Evolutionary conservation across 2,888 invertebrate genomes (phyloP), one percentile per base, ranked within the genome.

Genomic region (Hipparchia sbordonii): DNA sequence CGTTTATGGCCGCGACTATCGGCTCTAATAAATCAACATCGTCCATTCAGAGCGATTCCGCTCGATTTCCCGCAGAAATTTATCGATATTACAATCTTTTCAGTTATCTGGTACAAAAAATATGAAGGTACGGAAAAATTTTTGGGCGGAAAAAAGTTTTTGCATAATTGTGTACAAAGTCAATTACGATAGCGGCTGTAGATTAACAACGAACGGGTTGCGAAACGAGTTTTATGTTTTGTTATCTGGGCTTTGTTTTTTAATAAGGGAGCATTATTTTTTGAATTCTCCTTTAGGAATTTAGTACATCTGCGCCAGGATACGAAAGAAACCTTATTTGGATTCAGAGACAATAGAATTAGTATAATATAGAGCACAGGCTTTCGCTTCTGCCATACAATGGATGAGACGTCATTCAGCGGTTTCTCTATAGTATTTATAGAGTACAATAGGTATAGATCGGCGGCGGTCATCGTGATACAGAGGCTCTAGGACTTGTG

Each of bases 41-140:
- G 81, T 78, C 82, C 82, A 81, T 82, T 83, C 81, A 80, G 78
- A 80, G 75, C 78, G 77, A 76, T 82, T 82, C 81, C 82, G 77
- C 81, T 79, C 84, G 82, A 82, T 83, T 83, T 80, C 77, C 79
- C 79, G 72, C 77, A 74, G 71, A 80, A 82, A 81, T 79, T 80
- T 78, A 81, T 80, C 82, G 78, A 80, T 80, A 80, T 80, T 80
- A 80, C 79, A 72, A 79, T 79, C 78, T 80, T 77, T 79, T 81
- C 77, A 77, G 80, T 80, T 82, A 82, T 82, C 82, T 79, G 77
- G 77, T 75, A 74, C 72, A 77, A 80, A 82, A 82, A 81, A 79
- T 79, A 76, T 78, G 75, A 77, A 79, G 79, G 78, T 78, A 74
- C 72, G 77, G 71, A 77, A 77, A 79, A 78, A 77, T 77, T 67